Percentiles rank a stretch among this genome's conserved stretches.
Conservation (phyloP, 2,888 invertebrate genomes). For the Protonemura montana region DNA sequence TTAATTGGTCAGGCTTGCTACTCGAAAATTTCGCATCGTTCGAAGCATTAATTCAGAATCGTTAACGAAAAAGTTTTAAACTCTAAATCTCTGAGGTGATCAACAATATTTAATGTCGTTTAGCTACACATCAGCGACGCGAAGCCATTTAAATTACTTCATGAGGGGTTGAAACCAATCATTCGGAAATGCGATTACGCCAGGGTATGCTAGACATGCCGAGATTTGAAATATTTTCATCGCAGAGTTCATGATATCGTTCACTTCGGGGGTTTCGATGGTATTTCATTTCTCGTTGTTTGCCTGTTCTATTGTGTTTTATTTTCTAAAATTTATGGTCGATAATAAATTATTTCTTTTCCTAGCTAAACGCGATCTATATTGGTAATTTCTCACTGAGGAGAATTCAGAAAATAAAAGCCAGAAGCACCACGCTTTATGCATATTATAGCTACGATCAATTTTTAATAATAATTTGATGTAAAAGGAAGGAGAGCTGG, state of each 20-base stretch:
- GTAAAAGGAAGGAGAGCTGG: background rate
- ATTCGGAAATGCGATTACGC: background rate
- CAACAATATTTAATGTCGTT: slow-evolving; percentile 23
- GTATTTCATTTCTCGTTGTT: background rate
- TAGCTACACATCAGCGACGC: background rate
- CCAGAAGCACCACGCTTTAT: background rate
- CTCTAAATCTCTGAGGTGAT: slow-evolving; percentile 33
- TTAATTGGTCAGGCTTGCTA: slow-evolving; percentile 1
- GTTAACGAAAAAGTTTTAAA: slow-evolving; percentile 21
- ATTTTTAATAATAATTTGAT: background rate
- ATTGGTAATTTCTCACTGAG: background rate
- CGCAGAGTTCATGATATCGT: background rate
- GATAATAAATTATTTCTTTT: background rate
- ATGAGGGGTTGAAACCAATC: background rate
- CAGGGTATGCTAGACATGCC: background rate
- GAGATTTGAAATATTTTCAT: background rate
- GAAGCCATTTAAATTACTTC: background rate
- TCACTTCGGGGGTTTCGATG: background rate
- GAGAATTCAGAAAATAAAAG: background rate
- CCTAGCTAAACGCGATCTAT: background rate
- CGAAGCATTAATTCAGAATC: background rate
- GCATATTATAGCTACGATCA: background rate
- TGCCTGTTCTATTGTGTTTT: background rate
- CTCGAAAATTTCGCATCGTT: too few species aligned
- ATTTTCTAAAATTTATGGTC: background rate